phyloP scores from a whole-genome alignment of 2,113 vertebrate species.

The Elgaria multicarinata region DNA sequence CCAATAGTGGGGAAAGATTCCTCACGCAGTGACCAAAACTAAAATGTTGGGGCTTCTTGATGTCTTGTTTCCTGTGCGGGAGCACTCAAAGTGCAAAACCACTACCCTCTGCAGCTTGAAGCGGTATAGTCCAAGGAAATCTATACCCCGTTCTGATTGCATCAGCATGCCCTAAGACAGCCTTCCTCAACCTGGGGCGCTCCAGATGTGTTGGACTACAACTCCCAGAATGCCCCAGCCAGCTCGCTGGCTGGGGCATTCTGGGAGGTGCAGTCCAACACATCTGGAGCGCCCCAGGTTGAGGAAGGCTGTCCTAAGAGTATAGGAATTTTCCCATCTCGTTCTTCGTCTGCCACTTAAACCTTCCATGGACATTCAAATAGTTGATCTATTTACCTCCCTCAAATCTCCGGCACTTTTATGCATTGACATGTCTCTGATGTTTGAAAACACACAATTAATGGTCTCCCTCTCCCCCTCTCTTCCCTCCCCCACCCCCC shows the following conservation, averaged over 20 bases:
- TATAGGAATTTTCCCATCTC: too few relatives aligned
- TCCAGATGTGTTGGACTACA: too few relatives aligned
- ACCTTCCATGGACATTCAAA: background rate
- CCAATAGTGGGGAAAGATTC: too few relatives aligned
- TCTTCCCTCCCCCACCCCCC: background rate
- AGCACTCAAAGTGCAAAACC: background rate
- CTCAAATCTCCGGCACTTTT: constrained; percentile 23
- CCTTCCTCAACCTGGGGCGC: too few relatives aligned
- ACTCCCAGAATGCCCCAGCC: too few relatives aligned
- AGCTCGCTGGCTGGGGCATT: too few relatives aligned
- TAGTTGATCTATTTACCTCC: background rate
- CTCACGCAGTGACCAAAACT: background rate
- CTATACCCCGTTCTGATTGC: too few relatives aligned
- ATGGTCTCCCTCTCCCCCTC: background rate
- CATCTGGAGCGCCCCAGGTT: background rate
- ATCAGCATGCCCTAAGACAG: too few relatives aligned
- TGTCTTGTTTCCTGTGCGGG: background rate
- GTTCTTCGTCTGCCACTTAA: background rate
- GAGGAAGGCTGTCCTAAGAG: background rate
- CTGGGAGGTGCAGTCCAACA: too few relatives aligned
- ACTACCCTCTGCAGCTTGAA: background rate
- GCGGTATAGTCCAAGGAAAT: background rate
- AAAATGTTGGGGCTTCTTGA: background rate
- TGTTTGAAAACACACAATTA: constrained; percentile 25
- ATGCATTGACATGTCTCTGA: constrained; percentile 7